Percentiles rank a stretch among this genome's conserved stretches.
Conservation (phyloP, 2,888 invertebrate species). For the Eupithecia pulchellata region DNA sequence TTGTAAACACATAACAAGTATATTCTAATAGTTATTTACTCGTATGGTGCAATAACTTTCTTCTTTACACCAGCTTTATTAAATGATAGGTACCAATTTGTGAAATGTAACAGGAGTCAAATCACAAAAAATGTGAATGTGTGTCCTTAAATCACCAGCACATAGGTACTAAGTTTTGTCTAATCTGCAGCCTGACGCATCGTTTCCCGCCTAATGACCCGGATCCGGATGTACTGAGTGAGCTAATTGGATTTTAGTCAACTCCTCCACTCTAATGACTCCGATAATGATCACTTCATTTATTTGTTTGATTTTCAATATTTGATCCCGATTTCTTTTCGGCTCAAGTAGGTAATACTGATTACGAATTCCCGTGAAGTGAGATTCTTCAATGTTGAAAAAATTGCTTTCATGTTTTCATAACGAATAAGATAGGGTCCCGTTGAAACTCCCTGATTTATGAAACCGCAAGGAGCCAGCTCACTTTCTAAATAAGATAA, state of each 20-base stretch:
- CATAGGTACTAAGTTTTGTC: neutral
- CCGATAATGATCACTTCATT: slow-evolving; percentile 15
- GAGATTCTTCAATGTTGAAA: too few relatives aligned
- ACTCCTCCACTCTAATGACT: slow-evolving; percentile 20
- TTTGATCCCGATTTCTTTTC: neutral
- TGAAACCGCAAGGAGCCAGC: neutral
- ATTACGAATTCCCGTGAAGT: neutral
- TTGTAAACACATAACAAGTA: neutral
- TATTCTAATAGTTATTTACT: too few relatives aligned
- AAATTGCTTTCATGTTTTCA: neutral
- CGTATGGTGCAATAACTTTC: neutral
- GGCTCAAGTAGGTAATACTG: too few relatives aligned
- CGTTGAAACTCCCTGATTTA: neutral
- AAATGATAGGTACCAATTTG: neutral
- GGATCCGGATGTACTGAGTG: slow-evolving; percentile 48
- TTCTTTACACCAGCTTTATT: neutral
- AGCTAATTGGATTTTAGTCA: slow-evolving; percentile 45
- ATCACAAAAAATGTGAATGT: slow-evolving; percentile 3
- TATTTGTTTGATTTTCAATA: neutral
- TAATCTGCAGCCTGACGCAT: slow-evolving; percentile 32
- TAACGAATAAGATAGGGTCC: neutral
- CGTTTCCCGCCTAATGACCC: slow-evolving; percentile 48
- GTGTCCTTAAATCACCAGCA: neutral
- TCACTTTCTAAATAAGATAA: neutral
- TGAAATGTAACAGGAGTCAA: neutral